These are phyloP conservation scores for Biston betularia DNA, from an alignment of 2,888 invertebrate species.

Conservation along the genomic window DNA sequence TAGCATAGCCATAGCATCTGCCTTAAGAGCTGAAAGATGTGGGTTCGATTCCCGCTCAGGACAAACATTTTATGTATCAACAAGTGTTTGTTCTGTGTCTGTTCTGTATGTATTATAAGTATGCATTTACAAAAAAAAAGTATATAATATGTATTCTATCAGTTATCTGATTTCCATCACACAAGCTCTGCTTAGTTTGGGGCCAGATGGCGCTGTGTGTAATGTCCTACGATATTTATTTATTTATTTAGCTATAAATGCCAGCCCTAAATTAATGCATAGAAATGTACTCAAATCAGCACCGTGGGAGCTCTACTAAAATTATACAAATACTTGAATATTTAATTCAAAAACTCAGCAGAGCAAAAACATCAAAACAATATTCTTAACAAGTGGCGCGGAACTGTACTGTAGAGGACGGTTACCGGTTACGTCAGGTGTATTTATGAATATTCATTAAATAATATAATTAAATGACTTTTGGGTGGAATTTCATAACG, in stretches of 20 bases:
- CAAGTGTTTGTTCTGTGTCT: no score
- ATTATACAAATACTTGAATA: constrained; percentile 57
- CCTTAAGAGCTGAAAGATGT: no score
- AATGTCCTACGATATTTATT: neutral
- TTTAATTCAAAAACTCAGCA: constrained; percentile 69
- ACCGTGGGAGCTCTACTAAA: constrained; percentile 59
- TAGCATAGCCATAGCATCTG: no score
- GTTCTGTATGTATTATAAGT: no score
- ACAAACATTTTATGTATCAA: no score
- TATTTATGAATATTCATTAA: constrained; percentile 72
- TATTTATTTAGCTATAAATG: neutral
- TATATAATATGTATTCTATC: no score
- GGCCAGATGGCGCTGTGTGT: no score
- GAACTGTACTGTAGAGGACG: constrained; percentile 59
- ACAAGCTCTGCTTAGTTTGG: no score
- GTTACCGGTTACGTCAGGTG: constrained; percentile 64
- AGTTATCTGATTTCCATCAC: no score
- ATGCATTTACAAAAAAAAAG: no score
- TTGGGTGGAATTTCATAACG: constrained; percentile 1
- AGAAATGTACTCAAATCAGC: constrained; percentile 31
- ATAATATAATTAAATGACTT: neutral
- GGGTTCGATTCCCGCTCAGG: no score
- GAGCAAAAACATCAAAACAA: constrained; percentile 76
- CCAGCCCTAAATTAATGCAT: neutral
- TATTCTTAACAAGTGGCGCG: constrained; percentile 50